Evolutionary conservation across 2,888 invertebrate genomes (phyloP), one percentile per base, ranked within the genome.

Genomic region (Dryococelus australis): DNA sequence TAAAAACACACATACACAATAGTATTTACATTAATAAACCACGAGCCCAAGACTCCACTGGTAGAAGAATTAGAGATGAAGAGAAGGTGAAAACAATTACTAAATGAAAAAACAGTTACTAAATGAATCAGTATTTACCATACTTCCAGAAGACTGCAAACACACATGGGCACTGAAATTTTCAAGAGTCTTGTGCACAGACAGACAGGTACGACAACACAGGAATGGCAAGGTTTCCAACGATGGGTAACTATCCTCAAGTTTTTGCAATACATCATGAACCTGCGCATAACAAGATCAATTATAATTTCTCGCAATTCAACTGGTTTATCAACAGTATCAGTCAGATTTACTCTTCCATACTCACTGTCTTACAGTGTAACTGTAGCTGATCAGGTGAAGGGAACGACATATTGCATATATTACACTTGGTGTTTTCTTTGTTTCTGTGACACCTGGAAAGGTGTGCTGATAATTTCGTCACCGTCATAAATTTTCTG

Each of bases 191-290:
- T 87, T 87, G 85, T 86, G 88, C 0, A 79, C 88, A 3, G 81
- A 51, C 26, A 85, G 47, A 80, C 89, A 89, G 2, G 80, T 85
- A 26, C 65, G 65, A 43, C 89, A 89, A 47, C 86, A 89, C 20
- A 86, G 85, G 79, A 89, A 88, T 10, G 89, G 89, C 86, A 89
- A 53, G 51, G 88, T 87, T n/a, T 88, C 87, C 27, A 87, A 65
- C 10, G 85, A 65, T 24, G 80, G 47, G 24, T 86, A 65, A 5
- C 26, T 43, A n/a, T 87, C 84, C 27, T 78, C 87, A 10, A 80
- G 80, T 13, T 65, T 20, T 20, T 65, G 65, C 0, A 24, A 8
- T 24, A n/a, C 8, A n/a, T 65, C n/a, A 6, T 65, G 65, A 20
- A 65, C 65, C 65, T 65, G 65, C 65, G 24, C 8, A 6, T n/a